A percentile compares a stretch with the other conserved stretches of the same genome.
Evolutionary conservation across 2,797 vertebrate genomes (phyloP).

Genomic region (Sebastolobus altivelis): DNA sequence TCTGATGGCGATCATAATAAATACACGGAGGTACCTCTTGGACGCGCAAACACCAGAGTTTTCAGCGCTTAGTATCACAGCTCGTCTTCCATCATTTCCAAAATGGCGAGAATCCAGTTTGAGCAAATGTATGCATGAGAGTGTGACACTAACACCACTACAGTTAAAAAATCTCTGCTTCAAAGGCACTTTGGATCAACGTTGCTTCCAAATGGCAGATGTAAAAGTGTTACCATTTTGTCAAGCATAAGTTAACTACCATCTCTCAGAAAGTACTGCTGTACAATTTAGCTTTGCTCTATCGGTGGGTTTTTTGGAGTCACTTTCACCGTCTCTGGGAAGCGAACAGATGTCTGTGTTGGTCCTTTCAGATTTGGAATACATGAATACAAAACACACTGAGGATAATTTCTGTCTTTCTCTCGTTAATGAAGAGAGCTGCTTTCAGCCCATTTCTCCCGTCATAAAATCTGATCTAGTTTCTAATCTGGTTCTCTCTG

Average conservation of each 20-base stretch:
- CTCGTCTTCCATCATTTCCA: not conserved
- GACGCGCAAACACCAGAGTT: not conserved
- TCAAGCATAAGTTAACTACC: constrained; percentile 42
- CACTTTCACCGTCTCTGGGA: constrained; percentile 45
- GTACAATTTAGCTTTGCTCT: constrained; percentile 26
- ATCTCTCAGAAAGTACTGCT: constrained; percentile 26
- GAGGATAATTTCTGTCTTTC: constrained; percentile 9
- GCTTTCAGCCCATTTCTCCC: constrained; percentile 41
- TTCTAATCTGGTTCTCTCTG: constrained; percentile 71
- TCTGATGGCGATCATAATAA: not conserved
- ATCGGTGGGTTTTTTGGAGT: constrained; percentile 36
- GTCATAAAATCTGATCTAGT: constrained; percentile 71
- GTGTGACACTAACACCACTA: constrained; percentile 38
- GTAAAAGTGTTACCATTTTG: constrained; percentile 42
- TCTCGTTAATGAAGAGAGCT: constrained; percentile 35
- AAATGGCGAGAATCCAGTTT: constrained; percentile 24
- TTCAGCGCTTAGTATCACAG: not conserved
- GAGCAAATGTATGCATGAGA: constrained; percentile 51
- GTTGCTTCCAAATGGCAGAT: constrained; percentile 35
- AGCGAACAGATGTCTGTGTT: constrained; percentile 20
- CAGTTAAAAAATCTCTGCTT: constrained; percentile 17
- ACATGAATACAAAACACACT: constrained; percentile 42
- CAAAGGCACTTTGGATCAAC: constrained; percentile 36
- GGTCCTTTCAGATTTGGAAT: constrained; percentile 44
- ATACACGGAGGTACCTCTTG: not conserved